Evolutionary conservation across 2,113 vertebrate genomes (phyloP).

Genomic region (Seriola quinqueradiata): DNA sequence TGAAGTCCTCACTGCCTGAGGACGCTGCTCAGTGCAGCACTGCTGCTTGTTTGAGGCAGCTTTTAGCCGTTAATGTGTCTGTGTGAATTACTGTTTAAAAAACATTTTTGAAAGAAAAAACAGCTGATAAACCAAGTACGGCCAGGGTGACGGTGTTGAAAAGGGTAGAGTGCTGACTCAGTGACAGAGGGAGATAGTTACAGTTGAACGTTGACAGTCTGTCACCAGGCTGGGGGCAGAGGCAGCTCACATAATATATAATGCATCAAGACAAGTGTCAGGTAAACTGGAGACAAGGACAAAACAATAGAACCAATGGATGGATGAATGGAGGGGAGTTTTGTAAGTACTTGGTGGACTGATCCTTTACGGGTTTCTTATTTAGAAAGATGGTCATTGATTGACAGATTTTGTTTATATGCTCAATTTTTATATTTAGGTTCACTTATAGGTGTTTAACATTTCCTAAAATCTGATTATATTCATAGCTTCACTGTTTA

Average conservation of each 20-base stretch:
- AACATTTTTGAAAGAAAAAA: not conserved
- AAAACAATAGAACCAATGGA: slow-evolving; percentile 3
- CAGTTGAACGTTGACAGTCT: slow-evolving; percentile 52
- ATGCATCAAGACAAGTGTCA: slow-evolving; percentile 44
- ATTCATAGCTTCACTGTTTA: not conserved
- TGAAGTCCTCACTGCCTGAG: not conserved
- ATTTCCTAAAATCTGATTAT: not conserved
- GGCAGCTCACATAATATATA: slow-evolving; percentile 57
- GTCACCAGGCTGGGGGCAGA: slow-evolving; percentile 25
- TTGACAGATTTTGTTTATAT: not conserved
- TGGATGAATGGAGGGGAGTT: too few relatives aligned
- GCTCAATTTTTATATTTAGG: not conserved
- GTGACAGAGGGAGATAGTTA: slow-evolving; percentile 32
- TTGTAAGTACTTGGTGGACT: not conserved
- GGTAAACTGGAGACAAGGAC: slow-evolving; percentile 41
- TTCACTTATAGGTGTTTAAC: not conserved
- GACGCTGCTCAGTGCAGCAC: not conserved
- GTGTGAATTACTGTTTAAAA: not conserved
- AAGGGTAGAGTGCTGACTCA: not conserved
- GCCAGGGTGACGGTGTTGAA: not conserved
- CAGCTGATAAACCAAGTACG: not conserved
- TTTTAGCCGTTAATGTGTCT: not conserved
- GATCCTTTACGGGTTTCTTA: not conserved
- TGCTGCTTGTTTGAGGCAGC: not conserved
- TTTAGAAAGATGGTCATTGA: not conserved